Percentiles rank a stretch among this genome's conserved stretches.
Evolutionary conservation across 2,888 invertebrate genomes (phyloP).

Genomic region (Beris morrisii): DNA sequence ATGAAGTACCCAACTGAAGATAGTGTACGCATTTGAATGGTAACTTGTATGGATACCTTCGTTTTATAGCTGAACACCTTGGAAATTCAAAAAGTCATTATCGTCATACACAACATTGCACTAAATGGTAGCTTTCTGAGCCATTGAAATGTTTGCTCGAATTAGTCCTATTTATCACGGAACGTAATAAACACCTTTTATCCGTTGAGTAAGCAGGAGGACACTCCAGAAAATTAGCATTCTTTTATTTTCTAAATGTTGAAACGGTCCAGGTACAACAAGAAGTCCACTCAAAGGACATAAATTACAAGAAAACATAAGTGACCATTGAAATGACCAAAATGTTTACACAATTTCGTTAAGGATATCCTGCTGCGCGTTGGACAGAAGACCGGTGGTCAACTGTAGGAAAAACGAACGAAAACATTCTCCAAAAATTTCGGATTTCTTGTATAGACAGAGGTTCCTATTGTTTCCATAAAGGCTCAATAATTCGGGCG

Average conservation of each 20-base stretch:
- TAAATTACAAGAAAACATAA: constrained; percentile 43
- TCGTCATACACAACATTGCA: constrained; percentile 1
- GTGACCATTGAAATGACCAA: constrained; percentile 43
- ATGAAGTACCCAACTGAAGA: no score
- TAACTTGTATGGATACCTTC: background rate
- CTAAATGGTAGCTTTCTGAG: no score
- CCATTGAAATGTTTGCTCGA: constrained; percentile 27
- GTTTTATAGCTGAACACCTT: background rate
- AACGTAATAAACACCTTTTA: constrained; percentile 42
- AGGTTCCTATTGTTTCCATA: constrained; percentile 14
- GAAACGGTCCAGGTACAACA: constrained; percentile 10
- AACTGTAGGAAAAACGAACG: constrained; percentile 28
- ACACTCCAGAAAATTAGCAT: constrained; percentile 17
- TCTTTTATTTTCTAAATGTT: constrained; percentile 22
- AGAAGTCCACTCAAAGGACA: constrained; percentile 39
- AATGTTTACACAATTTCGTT: constrained; percentile 43
- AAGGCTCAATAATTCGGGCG: constrained; percentile 27
- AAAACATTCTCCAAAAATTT: constrained; percentile 19
- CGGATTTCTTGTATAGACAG: constrained; percentile 15
- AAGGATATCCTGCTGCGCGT: constrained; percentile 32
- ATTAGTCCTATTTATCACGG: constrained; percentile 42
- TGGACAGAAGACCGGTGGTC: constrained; percentile 25
- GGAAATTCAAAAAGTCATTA: constrained; percentile 1
- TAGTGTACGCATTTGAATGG: no score
- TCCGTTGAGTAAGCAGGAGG: background rate